Percentiles rank a stretch among this genome's conserved stretches.
These are phyloP conservation scores for Chlorospingus flavigularis DNA, from an alignment of 2,797 vertebrate species.

Conservation along the genomic window DNA sequence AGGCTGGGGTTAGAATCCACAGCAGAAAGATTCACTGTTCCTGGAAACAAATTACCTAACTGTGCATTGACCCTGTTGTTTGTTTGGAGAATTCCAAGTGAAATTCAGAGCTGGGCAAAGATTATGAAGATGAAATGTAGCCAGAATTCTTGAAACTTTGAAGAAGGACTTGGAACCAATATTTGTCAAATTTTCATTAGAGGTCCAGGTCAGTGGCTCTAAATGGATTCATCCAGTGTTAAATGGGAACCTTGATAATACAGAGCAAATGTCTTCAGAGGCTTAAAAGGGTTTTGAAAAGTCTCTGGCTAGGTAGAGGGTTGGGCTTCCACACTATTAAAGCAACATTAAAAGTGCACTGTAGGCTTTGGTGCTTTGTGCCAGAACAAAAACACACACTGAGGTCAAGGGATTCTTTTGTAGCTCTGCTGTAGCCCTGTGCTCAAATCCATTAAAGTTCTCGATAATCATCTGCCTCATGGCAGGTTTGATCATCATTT, in stretches of 20 bases:
- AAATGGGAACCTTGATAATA: not conserved
- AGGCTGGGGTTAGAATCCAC: not conserved
- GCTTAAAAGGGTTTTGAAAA: constrained; percentile 13
- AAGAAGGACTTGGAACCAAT: not conserved
- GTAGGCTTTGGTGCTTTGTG: constrained; percentile 22
- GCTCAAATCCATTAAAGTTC: constrained; percentile 38
- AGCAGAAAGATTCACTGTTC: not conserved
- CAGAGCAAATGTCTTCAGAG: not conserved
- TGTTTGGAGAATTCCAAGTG: not conserved
- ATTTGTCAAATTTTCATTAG: constrained; percentile 4
- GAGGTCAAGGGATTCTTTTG: constrained; percentile 48
- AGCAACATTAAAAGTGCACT: not conserved
- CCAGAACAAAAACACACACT: constrained; percentile 18
- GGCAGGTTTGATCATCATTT: constrained; percentile 12
- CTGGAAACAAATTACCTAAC: not conserved
- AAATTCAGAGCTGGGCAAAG: not conserved
- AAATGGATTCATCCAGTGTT: not conserved
- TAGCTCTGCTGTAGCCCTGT: not conserved
- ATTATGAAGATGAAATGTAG: not conserved
- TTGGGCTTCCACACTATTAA: not conserved
- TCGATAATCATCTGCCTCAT: constrained; percentile 60
- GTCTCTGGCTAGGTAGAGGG: not conserved
- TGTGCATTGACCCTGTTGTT: not conserved
- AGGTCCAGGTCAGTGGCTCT: not conserved
- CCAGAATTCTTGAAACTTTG: not conserved